These are phyloP conservation scores for Epistrophe grossulariae DNA, from an alignment of 2,888 invertebrate genomes.

Conservation along the genomic window DNA sequence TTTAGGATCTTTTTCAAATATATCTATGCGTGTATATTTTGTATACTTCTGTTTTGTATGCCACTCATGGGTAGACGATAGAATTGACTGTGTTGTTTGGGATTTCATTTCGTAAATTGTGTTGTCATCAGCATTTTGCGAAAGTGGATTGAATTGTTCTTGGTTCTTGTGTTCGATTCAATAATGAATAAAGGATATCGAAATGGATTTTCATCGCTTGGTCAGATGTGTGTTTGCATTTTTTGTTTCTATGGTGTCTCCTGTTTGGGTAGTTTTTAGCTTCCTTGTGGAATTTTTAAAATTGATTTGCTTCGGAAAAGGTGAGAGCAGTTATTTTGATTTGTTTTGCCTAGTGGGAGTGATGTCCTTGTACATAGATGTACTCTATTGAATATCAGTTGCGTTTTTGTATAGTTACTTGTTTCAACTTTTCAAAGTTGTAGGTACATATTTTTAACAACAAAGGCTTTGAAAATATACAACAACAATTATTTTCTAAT, in stretches of 20 bases:
- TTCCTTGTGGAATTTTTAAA: slow-evolving; percentile 80
- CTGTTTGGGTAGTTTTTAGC: slow-evolving; percentile 80
- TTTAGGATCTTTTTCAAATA: slow-evolving; percentile 22
- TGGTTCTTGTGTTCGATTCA: slow-evolving; percentile 55
- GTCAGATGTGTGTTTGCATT: slow-evolving; percentile 34
- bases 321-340: slow-evolving; percentile 41
- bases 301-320: slow-evolving; percentile 70
- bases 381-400: neutral
- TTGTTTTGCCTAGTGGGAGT: slow-evolving; percentile 54
- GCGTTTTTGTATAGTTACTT: neutral
- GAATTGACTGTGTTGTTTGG: slow-evolving; percentile 20
- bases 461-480: neutral
- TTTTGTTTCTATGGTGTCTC: slow-evolving; percentile 49
- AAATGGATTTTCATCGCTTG: slow-evolving; percentile 74
- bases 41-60: slow-evolving; percentile 44
- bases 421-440: neutral
- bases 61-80: slow-evolving; percentile 64
- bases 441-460: neutral
- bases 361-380: slow-evolving; percentile 48
- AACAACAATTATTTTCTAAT: slow-evolving; percentile 7
- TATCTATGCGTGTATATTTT: slow-evolving; percentile 22
- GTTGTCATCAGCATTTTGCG: slow-evolving; percentile 58
- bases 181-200: slow-evolving; percentile 74
- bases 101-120: slow-evolving; percentile 34
- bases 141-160: slow-evolving; percentile 70